Percentiles rank a stretch among this genome's conserved stretches.
Evolutionary conservation across 2,113 vertebrate genomes (phyloP).

Genomic region (Oreotrochilus melanogaster): DNA sequence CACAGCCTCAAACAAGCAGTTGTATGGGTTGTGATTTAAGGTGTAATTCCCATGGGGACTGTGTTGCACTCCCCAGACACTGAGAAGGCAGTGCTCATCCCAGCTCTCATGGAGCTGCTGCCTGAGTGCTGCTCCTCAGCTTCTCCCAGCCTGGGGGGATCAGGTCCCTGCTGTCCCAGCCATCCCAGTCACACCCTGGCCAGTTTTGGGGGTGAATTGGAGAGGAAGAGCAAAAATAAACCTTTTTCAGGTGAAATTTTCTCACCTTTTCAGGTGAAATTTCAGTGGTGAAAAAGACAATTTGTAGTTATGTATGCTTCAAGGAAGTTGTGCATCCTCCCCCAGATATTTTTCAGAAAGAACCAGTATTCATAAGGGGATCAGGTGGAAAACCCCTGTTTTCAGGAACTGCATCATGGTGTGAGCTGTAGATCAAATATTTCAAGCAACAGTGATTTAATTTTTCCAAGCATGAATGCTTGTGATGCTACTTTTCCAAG

Average conservation of each 20-base stretch:
- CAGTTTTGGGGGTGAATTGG: too few species aligned
- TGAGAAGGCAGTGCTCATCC: background rate
- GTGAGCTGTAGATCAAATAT: background rate
- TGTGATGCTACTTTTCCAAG: background rate
- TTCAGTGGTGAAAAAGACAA: background rate
- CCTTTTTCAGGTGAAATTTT: too few species aligned
- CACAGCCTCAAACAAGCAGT: background rate
- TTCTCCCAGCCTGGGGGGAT: background rate
- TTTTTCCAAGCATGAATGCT: background rate
- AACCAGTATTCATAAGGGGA: background rate
- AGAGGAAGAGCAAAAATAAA: background rate
- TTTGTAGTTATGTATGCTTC: background rate
- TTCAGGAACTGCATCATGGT: background rate
- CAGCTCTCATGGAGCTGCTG: background rate
- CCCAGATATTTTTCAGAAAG: background rate
- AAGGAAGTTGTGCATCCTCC: background rate
- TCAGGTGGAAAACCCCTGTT: background rate
- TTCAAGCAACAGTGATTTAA: background rate
- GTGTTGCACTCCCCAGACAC: background rate
- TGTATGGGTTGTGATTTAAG: background rate
- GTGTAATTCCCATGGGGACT: background rate
- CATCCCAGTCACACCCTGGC: accelerated
- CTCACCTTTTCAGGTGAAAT: too few species aligned
- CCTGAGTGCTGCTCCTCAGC: background rate
- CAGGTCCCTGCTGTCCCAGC: accelerated